Percentiles rank a stretch among this genome's conserved stretches.
Conservation (phyloP, 2,888 invertebrate species). For the Mesochorus sp. region DNA sequence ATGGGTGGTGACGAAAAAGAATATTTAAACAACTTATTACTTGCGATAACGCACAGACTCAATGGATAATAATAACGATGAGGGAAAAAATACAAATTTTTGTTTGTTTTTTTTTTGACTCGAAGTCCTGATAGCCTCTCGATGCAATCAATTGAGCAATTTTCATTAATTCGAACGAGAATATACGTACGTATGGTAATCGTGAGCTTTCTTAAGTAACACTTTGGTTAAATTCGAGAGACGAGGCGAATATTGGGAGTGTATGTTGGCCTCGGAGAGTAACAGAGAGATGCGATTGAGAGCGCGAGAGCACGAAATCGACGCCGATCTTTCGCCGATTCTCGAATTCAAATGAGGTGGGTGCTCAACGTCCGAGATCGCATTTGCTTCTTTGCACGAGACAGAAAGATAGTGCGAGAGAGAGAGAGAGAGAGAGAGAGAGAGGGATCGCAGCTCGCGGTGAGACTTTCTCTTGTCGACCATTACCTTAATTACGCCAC, state of each 20-base stretch:
- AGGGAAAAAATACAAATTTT: not conserved
- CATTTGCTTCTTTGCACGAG: slow-evolving; percentile 28
- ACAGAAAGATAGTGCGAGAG: slow-evolving; percentile 15
- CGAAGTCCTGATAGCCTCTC: not conserved
- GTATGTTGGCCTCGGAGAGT: not conserved
- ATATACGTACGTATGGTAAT: slow-evolving; percentile 18
- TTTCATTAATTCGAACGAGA: slow-evolving; percentile 55
- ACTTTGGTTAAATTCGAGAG: slow-evolving; percentile 19
- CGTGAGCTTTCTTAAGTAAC: slow-evolving; percentile 53
- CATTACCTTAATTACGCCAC: slow-evolving; percentile 63
- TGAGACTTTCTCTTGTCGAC: slow-evolving; percentile 60
- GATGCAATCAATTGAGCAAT: slow-evolving; percentile 48
- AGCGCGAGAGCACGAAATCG: slow-evolving; percentile 45
- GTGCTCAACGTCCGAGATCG: slow-evolving; percentile 33
- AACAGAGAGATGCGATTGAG: slow-evolving; percentile 16
- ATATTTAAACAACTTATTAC: too few species aligned
- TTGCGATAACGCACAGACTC: not conserved
- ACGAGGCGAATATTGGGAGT: not conserved
- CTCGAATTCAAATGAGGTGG: slow-evolving; percentile 59
- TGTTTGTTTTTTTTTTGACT: not conserved
- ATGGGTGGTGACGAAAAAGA: too few species aligned
- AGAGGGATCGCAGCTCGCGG: not conserved
- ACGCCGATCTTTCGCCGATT: slow-evolving; percentile 49
- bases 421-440: slow-evolving; percentile 14
- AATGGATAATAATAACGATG: slow-evolving; percentile 16